phyloP scores from a whole-genome alignment of 2,113 vertebrate genomes.

The Lasiurus cinereus region DNA sequence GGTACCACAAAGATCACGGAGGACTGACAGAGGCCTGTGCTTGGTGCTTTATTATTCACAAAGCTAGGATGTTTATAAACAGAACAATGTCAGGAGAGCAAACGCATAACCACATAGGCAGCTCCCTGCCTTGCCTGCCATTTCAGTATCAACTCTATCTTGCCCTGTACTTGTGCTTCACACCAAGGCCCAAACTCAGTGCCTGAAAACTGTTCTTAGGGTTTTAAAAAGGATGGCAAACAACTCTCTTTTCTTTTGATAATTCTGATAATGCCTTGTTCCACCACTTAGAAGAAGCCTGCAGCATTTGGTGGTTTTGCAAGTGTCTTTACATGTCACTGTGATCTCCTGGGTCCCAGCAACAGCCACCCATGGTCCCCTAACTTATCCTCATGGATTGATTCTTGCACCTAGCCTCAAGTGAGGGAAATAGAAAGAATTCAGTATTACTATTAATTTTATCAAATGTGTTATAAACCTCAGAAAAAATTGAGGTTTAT shows the following conservation, averaged over 20 bases:
- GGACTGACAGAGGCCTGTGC: constrained; percentile 79
- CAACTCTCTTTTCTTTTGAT: constrained; percentile 83
- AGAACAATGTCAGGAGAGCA: constrained; percentile 84
- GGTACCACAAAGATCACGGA: constrained; percentile 74
- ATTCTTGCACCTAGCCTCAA: constrained; percentile 52
- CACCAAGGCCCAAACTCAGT: constrained; percentile 85
- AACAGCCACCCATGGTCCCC: constrained; percentile 75
- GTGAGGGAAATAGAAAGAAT: constrained; percentile 51
- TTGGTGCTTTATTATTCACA: constrained; percentile 85
- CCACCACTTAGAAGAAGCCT: constrained; percentile 74
- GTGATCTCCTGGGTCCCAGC: constrained; percentile 11
- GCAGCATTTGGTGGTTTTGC: constrained; percentile 84
- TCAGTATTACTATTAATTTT: neutral
- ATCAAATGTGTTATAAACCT: constrained; percentile 35
- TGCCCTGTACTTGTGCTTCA: constrained; percentile 81
- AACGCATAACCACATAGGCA: constrained; percentile 85
- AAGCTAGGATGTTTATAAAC: constrained; percentile 88
- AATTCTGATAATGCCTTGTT: constrained; percentile 84
- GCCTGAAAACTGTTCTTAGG: constrained; percentile 84
- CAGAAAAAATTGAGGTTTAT: constrained; percentile 41
- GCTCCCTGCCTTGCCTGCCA: constrained; percentile 82
- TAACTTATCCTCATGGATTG: constrained; percentile 76
- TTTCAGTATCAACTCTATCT: constrained; percentile 86
- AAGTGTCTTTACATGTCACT: constrained; percentile 82
- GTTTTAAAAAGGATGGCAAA: constrained; percentile 85